Percentiles rank a stretch among this genome's conserved stretches.
Conservation (phyloP, 2,888 invertebrate genomes). For the Ecliptopera silaceata region DNA sequence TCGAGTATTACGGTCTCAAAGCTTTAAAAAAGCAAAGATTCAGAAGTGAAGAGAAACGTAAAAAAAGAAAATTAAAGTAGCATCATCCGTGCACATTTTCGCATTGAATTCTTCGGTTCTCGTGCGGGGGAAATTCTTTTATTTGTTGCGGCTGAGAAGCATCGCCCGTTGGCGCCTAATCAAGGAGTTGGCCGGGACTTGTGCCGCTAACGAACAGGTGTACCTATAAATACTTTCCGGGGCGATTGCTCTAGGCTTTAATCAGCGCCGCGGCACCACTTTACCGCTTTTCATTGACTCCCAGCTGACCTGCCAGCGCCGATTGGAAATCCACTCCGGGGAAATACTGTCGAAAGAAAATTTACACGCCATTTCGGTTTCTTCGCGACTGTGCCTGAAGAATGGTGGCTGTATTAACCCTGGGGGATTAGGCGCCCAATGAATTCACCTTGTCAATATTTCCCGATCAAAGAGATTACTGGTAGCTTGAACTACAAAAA, state of each 20-base stretch:
- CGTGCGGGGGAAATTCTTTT: slow-evolving; percentile 71
- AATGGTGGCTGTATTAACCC: slow-evolving; percentile 47
- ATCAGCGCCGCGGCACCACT: slow-evolving; percentile 79
- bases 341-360: slow-evolving; percentile 67
- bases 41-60: slow-evolving; percentile 24
- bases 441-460: slow-evolving; percentile 17
- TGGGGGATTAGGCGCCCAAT: slow-evolving; percentile 21
- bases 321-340: slow-evolving; percentile 77
- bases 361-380: slow-evolving; percentile 63
- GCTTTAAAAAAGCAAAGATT: slow-evolving; percentile 7
- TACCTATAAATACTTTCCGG: slow-evolving; percentile 82
- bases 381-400: slow-evolving; percentile 45
- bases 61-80: slow-evolving; percentile 32
- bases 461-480: slow-evolving; percentile 10
- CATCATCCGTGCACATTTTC: slow-evolving; percentile 37
- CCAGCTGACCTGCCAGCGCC: slow-evolving; percentile 72
- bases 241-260: slow-evolving; percentile 82
- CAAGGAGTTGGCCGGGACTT: slow-evolving; percentile 80
- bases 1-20: slow-evolving; percentile 1
- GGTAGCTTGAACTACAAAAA: background rate
- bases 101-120: slow-evolving; percentile 63
- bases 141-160: slow-evolving; percentile 75
- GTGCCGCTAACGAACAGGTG: slow-evolving; percentile 82
- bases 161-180: slow-evolving; percentile 80
- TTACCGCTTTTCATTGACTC: slow-evolving; percentile 81